Evolutionary conservation across 2,797 vertebrate species (phyloP), one percentile per base, ranked within the genome.

Genomic region (Clarias fuscus): DNA sequence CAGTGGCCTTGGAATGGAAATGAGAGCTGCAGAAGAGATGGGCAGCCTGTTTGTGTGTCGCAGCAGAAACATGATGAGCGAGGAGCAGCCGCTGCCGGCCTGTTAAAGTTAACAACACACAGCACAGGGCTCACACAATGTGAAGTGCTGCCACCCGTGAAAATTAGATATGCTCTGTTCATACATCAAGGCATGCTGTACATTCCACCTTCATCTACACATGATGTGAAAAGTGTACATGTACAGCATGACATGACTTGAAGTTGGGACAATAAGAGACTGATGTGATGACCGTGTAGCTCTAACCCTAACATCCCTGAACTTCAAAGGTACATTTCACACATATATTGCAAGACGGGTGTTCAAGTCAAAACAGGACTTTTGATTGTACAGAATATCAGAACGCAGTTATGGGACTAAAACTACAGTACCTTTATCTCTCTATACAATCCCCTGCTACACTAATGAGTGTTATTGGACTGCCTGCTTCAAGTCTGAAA

Each of bases 1-100:
- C 10, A 1, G 61, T 82, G 85, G 83, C 86, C 84, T 83, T 84
- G 84, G 71, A 89, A 84, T 84, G 30, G 56, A 73, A 87, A 87
- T 84, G 61, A 85, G 70, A 65, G 53, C n/a, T 64, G 56, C 27
- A 43, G 37, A 33, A 20, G 64, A 68, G 17, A 76, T 73, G 61
- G 68, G 37, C 30, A 67, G 68, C 15, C 56, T 80, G 68, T 75
- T 53, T 61, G 61, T 61, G 76, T 53, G 82, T 20, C 20, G 27
- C 11, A 37, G 65, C 27, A 76, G 61, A 82, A 86, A 84, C 30
- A 73, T 75, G 75, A 72, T 61, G 61, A 71, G 59, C 40, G 7
- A 62, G 53, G n/a, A 27, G 37, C 30, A 76, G 22, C 79, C 15
- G 2, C 78, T n/a, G 5, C 22, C 24, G 27, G 43, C 68, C 68